These are phyloP conservation scores for Rutpela maculata DNA, from an alignment of 2,888 invertebrate genomes.

Conservation along the genomic window DNA sequence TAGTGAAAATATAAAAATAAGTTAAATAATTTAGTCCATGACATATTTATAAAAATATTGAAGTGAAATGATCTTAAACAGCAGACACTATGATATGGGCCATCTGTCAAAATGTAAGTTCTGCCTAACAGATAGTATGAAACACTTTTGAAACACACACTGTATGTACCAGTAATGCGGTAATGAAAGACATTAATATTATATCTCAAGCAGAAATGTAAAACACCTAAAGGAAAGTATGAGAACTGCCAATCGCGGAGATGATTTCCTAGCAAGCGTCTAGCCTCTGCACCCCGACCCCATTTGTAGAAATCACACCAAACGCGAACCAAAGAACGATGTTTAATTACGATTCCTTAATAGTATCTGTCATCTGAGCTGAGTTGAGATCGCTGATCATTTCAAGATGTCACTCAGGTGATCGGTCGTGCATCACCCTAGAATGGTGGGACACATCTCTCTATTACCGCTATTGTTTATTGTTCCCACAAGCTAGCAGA, in stretches of 20 bases:
- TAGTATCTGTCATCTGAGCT: conserved; percentile 61
- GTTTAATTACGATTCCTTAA: conserved; percentile 67
- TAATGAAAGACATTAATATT: not conserved
- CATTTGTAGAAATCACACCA: conserved; percentile 51
- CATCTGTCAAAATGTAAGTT: no score
- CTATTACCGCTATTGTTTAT: conserved; percentile 69
- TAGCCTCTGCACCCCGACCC: conserved; percentile 41
- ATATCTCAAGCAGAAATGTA: conserved; percentile 8
- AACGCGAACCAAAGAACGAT: conserved; percentile 56
- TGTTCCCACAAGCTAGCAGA: conserved; percentile 62
- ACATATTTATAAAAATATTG: no score
- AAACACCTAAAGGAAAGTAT: conserved; percentile 21
- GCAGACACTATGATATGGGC: no score
- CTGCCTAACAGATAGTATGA: no score
- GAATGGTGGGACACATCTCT: conserved; percentile 61
- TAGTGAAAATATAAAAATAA: no score
- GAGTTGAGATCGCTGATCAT: conserved; percentile 56
- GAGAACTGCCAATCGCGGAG: conserved; percentile 24
- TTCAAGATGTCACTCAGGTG: conserved; percentile 57
- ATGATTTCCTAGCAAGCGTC: conserved; percentile 1
- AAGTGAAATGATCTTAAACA: no score
- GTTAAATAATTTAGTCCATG: no score
- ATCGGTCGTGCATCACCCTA: conserved; percentile 68
- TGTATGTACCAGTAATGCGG: not conserved
- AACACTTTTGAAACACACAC: no score